Evolutionary conservation across 1,140 invertebrate genomes (phyloP), one percentile per base, ranked within the genome.

Genomic region (Charaxes varanes): DNA sequence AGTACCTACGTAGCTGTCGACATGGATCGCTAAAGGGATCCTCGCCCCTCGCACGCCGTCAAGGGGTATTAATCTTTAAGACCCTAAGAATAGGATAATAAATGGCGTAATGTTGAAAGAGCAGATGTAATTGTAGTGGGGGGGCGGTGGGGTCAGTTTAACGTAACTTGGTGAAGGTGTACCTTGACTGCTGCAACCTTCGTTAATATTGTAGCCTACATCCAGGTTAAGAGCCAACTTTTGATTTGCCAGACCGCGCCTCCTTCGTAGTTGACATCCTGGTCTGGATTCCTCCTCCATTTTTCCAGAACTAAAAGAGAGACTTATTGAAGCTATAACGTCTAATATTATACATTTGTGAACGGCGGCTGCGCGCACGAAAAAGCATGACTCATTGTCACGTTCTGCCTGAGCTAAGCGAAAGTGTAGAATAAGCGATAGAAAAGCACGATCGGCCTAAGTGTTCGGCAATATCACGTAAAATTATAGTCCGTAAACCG

Each of bases 61-160:
- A 58, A 32, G 50, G 41, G 46, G 76, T 65, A 70, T 72, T 71
- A 70, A 76, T 68, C 78, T 79, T 72, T 79, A 82, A 73, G 62
- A 41, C 51, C 41, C 44, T 46, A 46, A 42, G 33, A 32, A 53
- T 72, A 82, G 66, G 68, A 69, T 68, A 64, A 60, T 50, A 38
- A 67, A 66, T 68, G 37, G 45, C 38, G 48, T 60, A 61, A 32
- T 56, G 50, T 53, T 26, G 48, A 52, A 45, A 47, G 41, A 38
- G 51, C 52, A 53, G 62, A 40, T 66, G 56, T 77, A 72, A 68
- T 74, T 70, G 70, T 54, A 52, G 65, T 62, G 74, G 58, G 58
- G 55, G 61, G 32, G 36, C 55, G 17, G 34, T 38, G 42, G 59
- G 31, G 41, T 53, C 7, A 47, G 28, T 32, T 60, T 62, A 41